Conservation (phyloP, 1,140 invertebrate species). For the Ditylenchus dipsaci region DNA sequence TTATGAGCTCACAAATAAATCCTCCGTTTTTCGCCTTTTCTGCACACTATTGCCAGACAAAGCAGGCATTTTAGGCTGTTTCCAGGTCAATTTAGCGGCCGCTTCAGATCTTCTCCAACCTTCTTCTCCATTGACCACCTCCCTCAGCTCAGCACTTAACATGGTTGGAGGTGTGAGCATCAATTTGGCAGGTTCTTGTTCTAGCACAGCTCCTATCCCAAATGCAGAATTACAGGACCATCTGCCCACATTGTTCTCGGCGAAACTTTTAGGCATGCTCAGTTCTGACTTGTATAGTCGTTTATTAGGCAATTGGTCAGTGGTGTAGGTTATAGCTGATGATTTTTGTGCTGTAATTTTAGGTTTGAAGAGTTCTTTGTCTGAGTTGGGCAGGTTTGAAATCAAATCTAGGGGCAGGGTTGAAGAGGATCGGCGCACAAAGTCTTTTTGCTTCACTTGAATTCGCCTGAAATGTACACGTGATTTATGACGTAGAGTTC, state of each 20-base stretch:
- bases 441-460: not conserved
- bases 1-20: not conserved
- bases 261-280: slow-evolving; percentile 11
- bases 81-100: slow-evolving; percentile 7
- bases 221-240: slow-evolving; percentile 43
- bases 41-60: not conserved
- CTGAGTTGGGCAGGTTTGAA: not conserved
- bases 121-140: not conserved
- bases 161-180: not conserved
- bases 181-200: slow-evolving; percentile 12
- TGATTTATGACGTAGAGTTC: not conserved
- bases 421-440: not conserved
- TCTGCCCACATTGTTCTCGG: slow-evolving; percentile 29
- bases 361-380: not conserved
- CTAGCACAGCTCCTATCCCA: slow-evolving; percentile 32
- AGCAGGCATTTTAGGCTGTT: not conserved
- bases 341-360: too few species aligned
- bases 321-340: too few species aligned
- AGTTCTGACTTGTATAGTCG: slow-evolving; percentile 1
- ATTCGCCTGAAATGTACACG: not conserved
- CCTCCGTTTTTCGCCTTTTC: not conserved
- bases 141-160: not conserved
- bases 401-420: not conserved
- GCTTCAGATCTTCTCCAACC: not conserved
- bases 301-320: not conserved